Conservation (phyloP, 2,797 vertebrate genomes). For the Lophotriccus pileatus region DNA sequence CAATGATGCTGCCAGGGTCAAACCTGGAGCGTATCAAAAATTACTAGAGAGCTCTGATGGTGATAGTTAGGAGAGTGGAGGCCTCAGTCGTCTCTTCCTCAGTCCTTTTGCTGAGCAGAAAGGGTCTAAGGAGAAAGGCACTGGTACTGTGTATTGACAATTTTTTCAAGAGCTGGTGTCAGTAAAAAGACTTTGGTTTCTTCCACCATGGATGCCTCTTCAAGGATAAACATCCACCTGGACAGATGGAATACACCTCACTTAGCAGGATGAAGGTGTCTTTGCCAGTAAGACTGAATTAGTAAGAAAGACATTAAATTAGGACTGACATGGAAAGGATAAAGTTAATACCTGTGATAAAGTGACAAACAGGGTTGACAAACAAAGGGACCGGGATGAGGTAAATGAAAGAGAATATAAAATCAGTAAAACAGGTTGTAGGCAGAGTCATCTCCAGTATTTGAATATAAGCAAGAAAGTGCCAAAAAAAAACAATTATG, state of each 20-base stretch:
- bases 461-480: not conserved
- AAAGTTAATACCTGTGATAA: not conserved
- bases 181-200: not conserved
- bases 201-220: not conserved
- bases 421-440: not conserved
- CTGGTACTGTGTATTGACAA: not conserved
- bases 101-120: not conserved
- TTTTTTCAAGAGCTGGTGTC: not conserved
- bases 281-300: not conserved
- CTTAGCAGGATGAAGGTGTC: accelerated
- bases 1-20: not conserved
- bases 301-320: not conserved
- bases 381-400: not conserved
- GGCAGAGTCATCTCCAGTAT: not conserved
- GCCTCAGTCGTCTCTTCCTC: not conserved
- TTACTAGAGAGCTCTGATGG: not conserved
- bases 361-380: not conserved
- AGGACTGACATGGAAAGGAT: not conserved
- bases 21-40: not conserved
- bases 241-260: not conserved
- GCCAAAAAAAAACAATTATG: not conserved
- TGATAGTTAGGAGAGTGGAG: not conserved
- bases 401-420: not conserved
- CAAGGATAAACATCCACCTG: not conserved
- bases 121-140: not conserved